Evolutionary conservation across 2,888 invertebrate species (phyloP).

Genomic region (Drosophila lutescens): DNA sequence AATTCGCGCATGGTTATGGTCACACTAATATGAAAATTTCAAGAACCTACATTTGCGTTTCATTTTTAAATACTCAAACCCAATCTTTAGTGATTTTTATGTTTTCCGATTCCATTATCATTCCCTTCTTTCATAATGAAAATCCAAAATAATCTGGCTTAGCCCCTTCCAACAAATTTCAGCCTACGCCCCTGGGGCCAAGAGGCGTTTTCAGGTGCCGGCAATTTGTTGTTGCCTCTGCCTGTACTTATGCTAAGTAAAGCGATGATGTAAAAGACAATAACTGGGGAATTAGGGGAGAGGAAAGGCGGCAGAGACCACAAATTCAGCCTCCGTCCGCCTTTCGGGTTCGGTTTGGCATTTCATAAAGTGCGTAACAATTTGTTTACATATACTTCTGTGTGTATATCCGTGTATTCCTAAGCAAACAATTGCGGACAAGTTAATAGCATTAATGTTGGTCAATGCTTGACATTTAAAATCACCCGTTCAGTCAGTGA

Average conservation of each 20-base stretch:
- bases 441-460: conserved; percentile 2
- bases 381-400: conserved; percentile 62
- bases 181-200: not conserved
- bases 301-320: conserved; percentile 65
- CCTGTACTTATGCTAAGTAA: conserved; percentile 76
- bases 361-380: conserved; percentile 73
- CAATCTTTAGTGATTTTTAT: too few relatives aligned
- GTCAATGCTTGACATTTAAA: not conserved
- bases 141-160: not conserved
- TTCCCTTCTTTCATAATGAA: too few relatives aligned
- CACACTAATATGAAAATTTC: too few relatives aligned
- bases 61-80: too few relatives aligned
- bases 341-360: conserved; percentile 47
- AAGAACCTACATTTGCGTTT: too few relatives aligned
- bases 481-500: not conserved
- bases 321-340: conserved; percentile 52
- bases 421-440: not conserved
- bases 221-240: conserved; percentile 68
- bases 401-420: conserved; percentile 24
- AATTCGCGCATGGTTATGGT: too few relatives aligned
- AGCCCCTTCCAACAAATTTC: not conserved
- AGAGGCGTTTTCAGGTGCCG: conserved; percentile 9
- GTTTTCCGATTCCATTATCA: too few relatives aligned
- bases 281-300: conserved; percentile 44
- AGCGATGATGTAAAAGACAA: conserved; percentile 80